Evolutionary conservation across 2,888 invertebrate genomes (phyloP), one percentile per base, ranked within the genome.

Genomic region (Melanchra persicariae): DNA sequence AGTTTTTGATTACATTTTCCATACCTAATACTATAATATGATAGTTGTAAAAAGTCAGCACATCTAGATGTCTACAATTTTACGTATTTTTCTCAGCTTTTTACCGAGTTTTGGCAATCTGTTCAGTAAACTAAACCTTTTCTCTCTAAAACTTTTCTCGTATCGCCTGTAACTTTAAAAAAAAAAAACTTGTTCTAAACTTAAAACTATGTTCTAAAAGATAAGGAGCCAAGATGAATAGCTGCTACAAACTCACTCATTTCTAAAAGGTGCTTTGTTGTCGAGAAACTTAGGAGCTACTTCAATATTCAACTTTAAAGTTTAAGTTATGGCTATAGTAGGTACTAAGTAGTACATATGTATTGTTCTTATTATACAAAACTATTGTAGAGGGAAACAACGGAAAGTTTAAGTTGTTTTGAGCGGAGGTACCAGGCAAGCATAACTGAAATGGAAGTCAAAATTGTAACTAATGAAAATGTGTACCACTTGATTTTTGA

Each of bases 191-290:
- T 19, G 43, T 62, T 49, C 43, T 9, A 54, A 74, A 69, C 19
- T 22, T 60, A 63, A 67, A 64, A 61, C 75, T 79, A 74, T 54
- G 57, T 61, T 74, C 55, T 30, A 40, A 52, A 65, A 63, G 63
- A 72, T 77, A 66, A 51, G 54, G 19, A 26, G 47, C 19, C 22
- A n/a, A 76, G 76, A 83, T 70, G 58, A 69, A 83, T 79, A 30
- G 26, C 9, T 12, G 71, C 64, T 61, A 30, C 45, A 45, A 74
- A 73, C 59, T 83, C 55, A 61, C 59, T 80, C 69, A 75, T 69
- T 76, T 64, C 52, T 72, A 69, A 62, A 60, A 34, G 37, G 9
- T 37, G 40, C 60, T 75, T 74, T 77, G 74, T 74, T 79, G 75
- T 69, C 37, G 8, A 58, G 43, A 63, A 82, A 65, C 73, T 75